Percentiles rank a stretch among this genome's conserved stretches.
Conservation (phyloP, 2,113 vertebrate species). For the Ahaetulla prasina region DNA sequence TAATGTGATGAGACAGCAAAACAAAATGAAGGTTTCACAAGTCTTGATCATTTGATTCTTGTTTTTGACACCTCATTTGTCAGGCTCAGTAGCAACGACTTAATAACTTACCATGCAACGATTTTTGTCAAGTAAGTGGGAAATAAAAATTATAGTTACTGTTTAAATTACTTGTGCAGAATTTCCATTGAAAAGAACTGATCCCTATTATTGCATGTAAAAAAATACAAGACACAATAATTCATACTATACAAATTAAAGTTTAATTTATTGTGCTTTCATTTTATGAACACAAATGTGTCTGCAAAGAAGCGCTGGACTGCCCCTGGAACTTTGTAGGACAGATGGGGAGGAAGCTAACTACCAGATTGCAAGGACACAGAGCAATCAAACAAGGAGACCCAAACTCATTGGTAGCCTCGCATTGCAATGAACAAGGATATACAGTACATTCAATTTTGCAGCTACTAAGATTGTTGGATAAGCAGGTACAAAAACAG, state of each 20-base stretch:
- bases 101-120: conserved; percentile 18
- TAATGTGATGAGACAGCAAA: not conserved
- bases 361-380: not conserved
- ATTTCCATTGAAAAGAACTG: not conserved
- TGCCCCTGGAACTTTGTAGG: not conserved
- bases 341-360: not conserved
- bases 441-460: not conserved
- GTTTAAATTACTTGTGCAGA: not conserved
- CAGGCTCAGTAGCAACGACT: not conserved
- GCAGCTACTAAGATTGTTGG: not conserved
- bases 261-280: not conserved
- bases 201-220: not conserved
- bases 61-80: conserved; percentile 22
- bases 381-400: not conserved
- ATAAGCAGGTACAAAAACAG: not conserved
- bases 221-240: not conserved
- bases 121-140: not conserved
- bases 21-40: conserved; percentile 6
- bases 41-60: conserved; percentile 1
- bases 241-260: not conserved
- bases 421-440: not conserved
- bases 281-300: not conserved
- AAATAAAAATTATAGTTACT: not conserved
- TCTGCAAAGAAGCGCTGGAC: not conserved
- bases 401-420: not conserved